Evolutionary conservation across 2,113 vertebrate species (phyloP), one percentile per base, ranked within the genome.

Genomic region (Brachyhypopomus occidentalis): DNA sequence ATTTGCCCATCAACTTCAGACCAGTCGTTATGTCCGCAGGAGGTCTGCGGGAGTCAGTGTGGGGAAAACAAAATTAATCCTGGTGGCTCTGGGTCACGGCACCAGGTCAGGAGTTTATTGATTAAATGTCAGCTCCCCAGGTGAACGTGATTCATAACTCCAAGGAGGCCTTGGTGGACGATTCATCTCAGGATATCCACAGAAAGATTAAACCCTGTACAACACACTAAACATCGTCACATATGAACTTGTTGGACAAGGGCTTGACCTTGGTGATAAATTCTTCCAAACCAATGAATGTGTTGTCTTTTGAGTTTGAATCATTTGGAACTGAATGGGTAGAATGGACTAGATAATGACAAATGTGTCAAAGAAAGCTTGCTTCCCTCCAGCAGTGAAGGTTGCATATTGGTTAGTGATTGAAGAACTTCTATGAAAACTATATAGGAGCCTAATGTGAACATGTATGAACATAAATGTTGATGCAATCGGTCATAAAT

Each of bases 91-190:
- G 90, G 92, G 90, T 92, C 90, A 91, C 80, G 88, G 90, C 89
- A 90, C 88, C 89, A 91, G 91, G 92, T 93, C 92, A 91, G 89
- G 88, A 90, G 87, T 89, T 83, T 93, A 94, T 93, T 92, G 93
- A 94, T 93, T 93, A 92, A 91, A 91, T 56, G 90, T 92, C 93
- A 91, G 67, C 86, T 88, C 81, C 81, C 86, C 91, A 92, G 91
- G 91, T 93, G 92, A 93, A 90, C 19, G 88, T 91, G 89, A 93
- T 92, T 91, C 90, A 92, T 90, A 90, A 89, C 90, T 88, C 89
- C 86, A 83, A 88, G 83, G 83, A 83, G 86, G 84, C 64, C 76
- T 75, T 83, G 82, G 85, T 81, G 82, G 83, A 82, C 89, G 83
- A 90, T 92, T 88, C 87, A 91, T 92, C 89, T 91, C 77, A 63